phyloP scores from a whole-genome alignment of 2,888 invertebrate species.

The Danaus chrysippus region DNA sequence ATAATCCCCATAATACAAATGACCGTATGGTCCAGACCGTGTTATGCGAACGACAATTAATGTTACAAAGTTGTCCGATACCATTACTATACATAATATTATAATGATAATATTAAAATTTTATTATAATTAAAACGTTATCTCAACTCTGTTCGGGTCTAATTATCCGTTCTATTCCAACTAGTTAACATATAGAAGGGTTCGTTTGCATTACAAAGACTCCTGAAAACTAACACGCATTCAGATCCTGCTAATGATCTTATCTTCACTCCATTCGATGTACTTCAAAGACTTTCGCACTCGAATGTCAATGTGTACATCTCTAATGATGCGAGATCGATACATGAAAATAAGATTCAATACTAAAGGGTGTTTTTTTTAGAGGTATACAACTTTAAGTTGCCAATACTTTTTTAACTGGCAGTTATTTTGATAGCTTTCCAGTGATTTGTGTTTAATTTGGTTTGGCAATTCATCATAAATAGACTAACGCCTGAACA shows the following conservation, averaged over 20 bases:
- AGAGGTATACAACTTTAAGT: too few relatives aligned
- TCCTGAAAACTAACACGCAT: constrained; percentile 49
- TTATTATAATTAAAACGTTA: constrained; percentile 3
- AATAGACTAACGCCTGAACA: too few relatives aligned
- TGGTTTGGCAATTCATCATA: too few relatives aligned
- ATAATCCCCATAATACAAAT: neutral
- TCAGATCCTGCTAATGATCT: constrained; percentile 32
- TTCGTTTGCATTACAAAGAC: constrained; percentile 63
- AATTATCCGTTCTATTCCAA: constrained; percentile 15
- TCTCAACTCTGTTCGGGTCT: neutral
- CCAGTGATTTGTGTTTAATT: too few relatives aligned
- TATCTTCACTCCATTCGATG: constrained; percentile 24
- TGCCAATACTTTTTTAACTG: too few relatives aligned
- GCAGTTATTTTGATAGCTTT: too few relatives aligned
- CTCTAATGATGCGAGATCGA: neutral
- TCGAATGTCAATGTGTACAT: constrained; percentile 10
- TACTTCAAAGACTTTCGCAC: neutral
- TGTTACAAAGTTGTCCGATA: neutral
- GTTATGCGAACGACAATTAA: neutral
- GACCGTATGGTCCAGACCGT: neutral
- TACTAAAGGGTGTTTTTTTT: too few relatives aligned
- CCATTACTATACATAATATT: neutral
- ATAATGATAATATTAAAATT: constrained; percentile 4
- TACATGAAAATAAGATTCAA: too few relatives aligned
- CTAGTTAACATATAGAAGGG: constrained; percentile 31